Conservation (phyloP, 2,113 vertebrate genomes). For the Merops nubicus region DNA sequence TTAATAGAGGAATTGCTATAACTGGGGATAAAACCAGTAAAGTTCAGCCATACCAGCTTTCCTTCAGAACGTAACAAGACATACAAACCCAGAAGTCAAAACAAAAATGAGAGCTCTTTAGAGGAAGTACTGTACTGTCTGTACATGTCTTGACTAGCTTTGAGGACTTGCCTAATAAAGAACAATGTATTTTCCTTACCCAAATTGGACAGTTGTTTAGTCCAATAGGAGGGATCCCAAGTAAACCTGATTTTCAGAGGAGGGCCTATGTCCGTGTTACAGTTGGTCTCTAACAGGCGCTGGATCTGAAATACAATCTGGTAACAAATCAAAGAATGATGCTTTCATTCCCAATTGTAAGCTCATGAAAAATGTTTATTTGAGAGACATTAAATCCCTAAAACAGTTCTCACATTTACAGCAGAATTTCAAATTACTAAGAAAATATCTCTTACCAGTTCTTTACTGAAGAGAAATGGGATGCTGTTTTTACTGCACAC, state of each 20-base stretch:
- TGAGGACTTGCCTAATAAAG: not conserved
- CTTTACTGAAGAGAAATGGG: slow-evolving; percentile 96
- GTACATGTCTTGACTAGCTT: not conserved
- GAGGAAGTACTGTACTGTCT: not conserved
- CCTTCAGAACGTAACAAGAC: not conserved
- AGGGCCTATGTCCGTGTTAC: slow-evolving; percentile 80
- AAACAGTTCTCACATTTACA: not conserved
- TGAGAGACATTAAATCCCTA: not conserved
- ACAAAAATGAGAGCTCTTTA: not conserved
- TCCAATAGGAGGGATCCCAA: slow-evolving; percentile 98
- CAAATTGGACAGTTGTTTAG: slow-evolving; percentile 89
- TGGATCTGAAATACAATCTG: slow-evolving; percentile 98
- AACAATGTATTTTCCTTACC: slow-evolving; percentile 72
- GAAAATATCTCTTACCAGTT: slow-evolving; percentile 83
- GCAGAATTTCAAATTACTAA: not conserved
- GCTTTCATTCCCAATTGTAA: not conserved
- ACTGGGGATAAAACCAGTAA: not conserved
- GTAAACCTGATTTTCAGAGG: slow-evolving; percentile 94
- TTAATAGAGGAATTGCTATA: not conserved
- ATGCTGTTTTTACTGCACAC: slow-evolving; percentile 87
- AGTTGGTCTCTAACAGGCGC: slow-evolving; percentile 87
- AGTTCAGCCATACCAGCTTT: not conserved
- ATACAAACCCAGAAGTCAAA: not conserved
- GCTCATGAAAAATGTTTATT: not conserved
- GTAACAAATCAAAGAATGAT: slow-evolving; percentile 6